Conservation (phyloP, 2,113 vertebrate genomes). For the Channa argus region DNA sequence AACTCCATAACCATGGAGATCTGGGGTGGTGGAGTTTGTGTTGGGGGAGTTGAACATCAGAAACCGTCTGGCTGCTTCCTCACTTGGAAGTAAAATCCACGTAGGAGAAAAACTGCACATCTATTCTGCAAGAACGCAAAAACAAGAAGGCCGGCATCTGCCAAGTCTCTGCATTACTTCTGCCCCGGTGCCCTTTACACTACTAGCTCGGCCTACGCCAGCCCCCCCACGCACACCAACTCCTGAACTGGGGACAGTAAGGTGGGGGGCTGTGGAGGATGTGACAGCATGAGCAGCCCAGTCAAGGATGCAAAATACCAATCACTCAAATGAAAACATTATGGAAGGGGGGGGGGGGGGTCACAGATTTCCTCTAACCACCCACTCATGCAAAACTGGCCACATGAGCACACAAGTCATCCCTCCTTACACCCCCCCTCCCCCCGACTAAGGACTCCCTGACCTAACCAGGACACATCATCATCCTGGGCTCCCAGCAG, state of each 20-base stretch:
- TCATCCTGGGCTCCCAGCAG: no score
- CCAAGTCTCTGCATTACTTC: constrained; percentile 79
- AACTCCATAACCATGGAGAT: not conserved
- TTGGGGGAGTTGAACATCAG: constrained; percentile 39
- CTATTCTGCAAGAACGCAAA: constrained; percentile 66
- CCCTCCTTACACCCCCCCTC: no score
- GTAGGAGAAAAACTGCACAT: constrained; percentile 59
- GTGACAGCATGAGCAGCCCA: constrained; percentile 37
- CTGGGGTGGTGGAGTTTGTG: not conserved
- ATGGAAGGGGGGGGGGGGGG: not conserved
- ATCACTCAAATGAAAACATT: constrained; percentile 63
- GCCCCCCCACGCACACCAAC: constrained; percentile 33
- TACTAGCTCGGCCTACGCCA: constrained; percentile 54
- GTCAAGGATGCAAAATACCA: constrained; percentile 72
- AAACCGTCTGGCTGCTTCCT: constrained; percentile 74
- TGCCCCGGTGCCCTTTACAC: constrained; percentile 66
- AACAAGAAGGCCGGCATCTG: constrained; percentile 70
- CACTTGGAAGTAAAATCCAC: constrained; percentile 69
- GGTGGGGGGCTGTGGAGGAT: not conserved
- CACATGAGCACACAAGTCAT: constrained; percentile 35
- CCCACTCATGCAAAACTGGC: constrained; percentile 38
- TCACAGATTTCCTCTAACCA: not conserved
- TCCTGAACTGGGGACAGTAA: constrained; percentile 42
- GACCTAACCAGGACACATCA: no score
- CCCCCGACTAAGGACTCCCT: no score